phyloP scores from a whole-genome alignment of 2,888 invertebrate genomes.

The Synanthedon andrenaeformis region DNA sequence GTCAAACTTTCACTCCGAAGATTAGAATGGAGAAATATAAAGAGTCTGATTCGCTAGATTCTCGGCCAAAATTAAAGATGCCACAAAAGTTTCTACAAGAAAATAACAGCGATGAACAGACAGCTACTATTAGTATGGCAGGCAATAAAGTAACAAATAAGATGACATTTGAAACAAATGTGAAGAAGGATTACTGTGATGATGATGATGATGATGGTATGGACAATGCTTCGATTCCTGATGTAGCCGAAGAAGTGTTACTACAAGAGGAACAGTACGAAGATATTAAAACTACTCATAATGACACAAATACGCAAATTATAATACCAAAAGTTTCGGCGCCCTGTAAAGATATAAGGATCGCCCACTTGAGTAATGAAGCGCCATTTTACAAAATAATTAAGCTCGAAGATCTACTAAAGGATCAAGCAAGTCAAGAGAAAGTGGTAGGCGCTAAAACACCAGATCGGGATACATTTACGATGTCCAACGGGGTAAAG shows the following conservation, averaged over 20 bases:
- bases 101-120: conserved; percentile 10
- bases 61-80: conserved; percentile 20
- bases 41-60: conserved; percentile 3
- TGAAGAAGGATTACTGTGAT: conserved; percentile 4
- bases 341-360: conserved; percentile 26
- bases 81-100: conserved; percentile 31
- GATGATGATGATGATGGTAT: conserved; percentile 5
- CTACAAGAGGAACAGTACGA: conserved; percentile 30
- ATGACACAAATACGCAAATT: conserved; percentile 10
- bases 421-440: conserved; percentile 3
- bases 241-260: conserved; percentile 48
- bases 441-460: not conserved
- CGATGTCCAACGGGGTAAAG: conserved; percentile 38
- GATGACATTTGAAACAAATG: not conserved
- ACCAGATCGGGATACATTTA: conserved; percentile 7
- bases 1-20: conserved; percentile 8
- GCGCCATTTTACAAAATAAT: conserved; percentile 55
- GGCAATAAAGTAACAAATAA: not conserved
- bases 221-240: conserved; percentile 30
- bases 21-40: conserved; percentile 39
- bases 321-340: conserved; percentile 30
- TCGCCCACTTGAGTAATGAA: conserved; percentile 39
- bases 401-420: conserved; percentile 30
- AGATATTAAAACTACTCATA: conserved; percentile 19
- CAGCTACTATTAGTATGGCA: conserved; percentile 26